A percentile compares a stretch with the other conserved stretches of the same genome.
phyloP scores from a whole-genome alignment of 2,888 invertebrate genomes.

The Omphaloscelis lunosa region DNA sequence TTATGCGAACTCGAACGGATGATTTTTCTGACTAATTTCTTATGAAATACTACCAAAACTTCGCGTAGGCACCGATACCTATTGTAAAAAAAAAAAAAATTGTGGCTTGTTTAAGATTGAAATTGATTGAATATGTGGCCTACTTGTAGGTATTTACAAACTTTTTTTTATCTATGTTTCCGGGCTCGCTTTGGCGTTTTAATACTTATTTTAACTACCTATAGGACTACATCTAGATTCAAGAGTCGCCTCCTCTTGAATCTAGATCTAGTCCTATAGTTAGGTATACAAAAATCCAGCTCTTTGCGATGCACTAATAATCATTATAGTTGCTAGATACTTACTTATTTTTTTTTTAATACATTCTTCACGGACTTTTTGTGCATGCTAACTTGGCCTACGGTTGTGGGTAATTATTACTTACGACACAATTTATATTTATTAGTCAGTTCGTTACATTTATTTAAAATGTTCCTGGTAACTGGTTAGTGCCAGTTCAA shows the following conservation, averaged over 20 bases:
- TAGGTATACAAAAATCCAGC: too few species aligned
- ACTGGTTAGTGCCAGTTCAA: constrained; percentile 7
- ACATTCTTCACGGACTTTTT: not conserved
- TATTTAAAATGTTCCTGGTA: not conserved
- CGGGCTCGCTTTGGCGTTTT: too few species aligned
- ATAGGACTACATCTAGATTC: too few species aligned
- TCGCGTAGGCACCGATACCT: not conserved
- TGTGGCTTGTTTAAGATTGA: not conserved
- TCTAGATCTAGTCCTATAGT: too few species aligned
- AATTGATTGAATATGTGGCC: not conserved
- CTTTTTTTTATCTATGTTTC: not conserved
- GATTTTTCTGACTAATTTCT: constrained; percentile 7
- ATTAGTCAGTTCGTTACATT: not conserved
- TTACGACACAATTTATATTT: constrained; percentile 1
- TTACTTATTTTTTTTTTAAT: too few species aligned
- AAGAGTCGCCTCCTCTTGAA: too few species aligned
- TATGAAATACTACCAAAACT: constrained; percentile 17
- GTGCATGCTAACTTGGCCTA: not conserved
- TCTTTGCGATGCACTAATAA: too few species aligned
- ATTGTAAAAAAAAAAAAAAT: not conserved
- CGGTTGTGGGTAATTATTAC: not conserved
- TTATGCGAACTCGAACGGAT: constrained; percentile 3
- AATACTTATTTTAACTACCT: too few species aligned
- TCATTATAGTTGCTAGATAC: not conserved
- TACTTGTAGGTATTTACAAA: too few species aligned